Evolutionary conservation across 2,797 vertebrate genomes (phyloP), one percentile per base, ranked within the genome.

Genomic region (Etheostoma nigrum): DNA sequence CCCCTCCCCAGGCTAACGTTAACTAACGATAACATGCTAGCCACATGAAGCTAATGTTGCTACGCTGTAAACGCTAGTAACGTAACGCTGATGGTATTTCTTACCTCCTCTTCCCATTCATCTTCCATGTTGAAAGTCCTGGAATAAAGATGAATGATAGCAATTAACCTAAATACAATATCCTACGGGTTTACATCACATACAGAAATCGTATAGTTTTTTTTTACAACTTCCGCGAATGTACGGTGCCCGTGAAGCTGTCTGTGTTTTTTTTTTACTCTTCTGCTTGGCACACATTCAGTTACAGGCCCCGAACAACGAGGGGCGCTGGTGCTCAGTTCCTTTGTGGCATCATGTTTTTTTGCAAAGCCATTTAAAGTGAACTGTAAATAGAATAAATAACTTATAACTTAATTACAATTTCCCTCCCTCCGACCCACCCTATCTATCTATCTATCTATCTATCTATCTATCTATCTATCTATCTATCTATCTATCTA

Each of bases 41-140:
- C 76, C 44, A 27, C 53, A 69, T 7, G 19, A 60, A 14, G 67
- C 59, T 78, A 59, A 47, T 14, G 8, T 6, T 57, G 33, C 33
- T 36, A 9, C 33, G 33, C 33, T 3, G 6, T n/a, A 42, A 40
- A 52, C 51, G 6, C 4, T 4, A 6, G 15, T 7, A 15, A 55
- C 11, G 15, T 10, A 21, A 45, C 12, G 6, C 15, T 71, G 6
- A 8, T 36, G 1, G 21, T 23, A 16, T 47, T 44, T 52, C 79
- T 1, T 91, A 95, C 94, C 92, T 96, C 93, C 55, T 95, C 95
- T 69, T 95, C 94, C 95, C 94, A 96, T 70, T 95, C 95, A 23
- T 95, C 94, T 0, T 94, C 94, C 95, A 95, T 95, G 4, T 54
- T 57, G 16, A 65, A 42, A 44, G 4, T 25, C 30, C 47, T 65